Evolutionary conservation across 1,140 invertebrate genomes (phyloP), one percentile per base, ranked within the genome.

Genomic region (Triops cancriformis): DNA sequence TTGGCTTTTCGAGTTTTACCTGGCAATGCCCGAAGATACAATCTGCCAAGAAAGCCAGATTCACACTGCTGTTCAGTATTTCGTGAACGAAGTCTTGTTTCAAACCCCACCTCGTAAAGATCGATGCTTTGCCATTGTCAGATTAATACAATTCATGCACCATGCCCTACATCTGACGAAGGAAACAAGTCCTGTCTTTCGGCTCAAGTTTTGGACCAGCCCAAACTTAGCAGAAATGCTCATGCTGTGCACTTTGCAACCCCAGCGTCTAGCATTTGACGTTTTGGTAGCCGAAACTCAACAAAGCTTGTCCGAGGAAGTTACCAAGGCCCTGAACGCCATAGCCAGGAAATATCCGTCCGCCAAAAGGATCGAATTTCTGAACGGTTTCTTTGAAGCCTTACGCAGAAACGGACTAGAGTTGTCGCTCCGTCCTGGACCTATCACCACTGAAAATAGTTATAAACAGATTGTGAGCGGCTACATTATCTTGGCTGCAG

Each of bases 291-390:
- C 51, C 9, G 51, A 64, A 64, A 64, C 51, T 0, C 51, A 64
- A n/a, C 51, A 64, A 64, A 64, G 51, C 51, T 64, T 64, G 14
- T 64, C 51, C n/a, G n/a, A 64, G 14, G 51, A 64, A 64, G 51
- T 64, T 64, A n/a, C 51, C n/a, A 64, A 64, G 14, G 18, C 51
- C 10, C 18, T 64, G 51, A 64, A 64, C 5, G 51, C 51, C 14
- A 64, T 64, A n/a, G 23, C 7, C 23, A 23, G 0, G 14, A 64
- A 64, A 0, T 64, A 64, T 23, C 51, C 51, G 18, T n/a, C 18
- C 18, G 7, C 10, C 14, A 64, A n/a, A 14, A 64, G 23, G n/a
- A 23, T 23, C 23, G 51, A 64, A 64, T 64, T 64, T 23, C 23
- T 64, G 23, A 64, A 0, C 23, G 0, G 18, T 23, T 64, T 64